A percentile compares a stretch with the other conserved stretches of the same genome.
phyloP scores from a whole-genome alignment of 1,140 invertebrate species.

The Cylas formicarius region DNA sequence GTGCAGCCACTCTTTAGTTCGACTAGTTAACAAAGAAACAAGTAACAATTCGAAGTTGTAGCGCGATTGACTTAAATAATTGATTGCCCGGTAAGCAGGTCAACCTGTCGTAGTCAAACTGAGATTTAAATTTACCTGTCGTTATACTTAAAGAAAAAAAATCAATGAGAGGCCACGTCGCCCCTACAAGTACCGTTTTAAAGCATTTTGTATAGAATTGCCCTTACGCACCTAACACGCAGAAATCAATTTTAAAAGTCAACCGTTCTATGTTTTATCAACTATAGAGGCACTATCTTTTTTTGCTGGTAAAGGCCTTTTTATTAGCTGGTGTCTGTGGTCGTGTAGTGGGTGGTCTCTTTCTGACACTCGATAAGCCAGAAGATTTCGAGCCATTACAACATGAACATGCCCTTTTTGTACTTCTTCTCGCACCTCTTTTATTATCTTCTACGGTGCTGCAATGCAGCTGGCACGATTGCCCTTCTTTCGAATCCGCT shows the following conservation, averaged over 20 bases:
- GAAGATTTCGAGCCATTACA: constrained; percentile 35
- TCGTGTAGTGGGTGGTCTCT: constrained; percentile 30
- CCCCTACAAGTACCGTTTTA: too few species aligned
- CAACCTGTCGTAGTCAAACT: too few species aligned
- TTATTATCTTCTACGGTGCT: constrained; percentile 31
- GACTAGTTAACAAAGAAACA: constrained; percentile 30
- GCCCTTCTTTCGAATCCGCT: not conserved
- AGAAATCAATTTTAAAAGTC: too few species aligned
- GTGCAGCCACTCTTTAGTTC: constrained; percentile 33
- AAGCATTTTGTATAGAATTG: too few species aligned
- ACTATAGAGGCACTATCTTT: constrained; percentile 38
- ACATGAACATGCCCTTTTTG: constrained; percentile 37
- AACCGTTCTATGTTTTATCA: too few species aligned
- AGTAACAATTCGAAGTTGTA: constrained; percentile 24
- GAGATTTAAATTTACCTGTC: too few species aligned
- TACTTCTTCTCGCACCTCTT: constrained; percentile 31
- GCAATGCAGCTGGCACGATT: constrained; percentile 29
- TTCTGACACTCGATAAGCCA: constrained; percentile 22
- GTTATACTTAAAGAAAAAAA: constrained; percentile 13
- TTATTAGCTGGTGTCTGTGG: constrained; percentile 34
- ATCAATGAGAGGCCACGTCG: constrained; percentile 1
- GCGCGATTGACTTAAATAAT: constrained; percentile 13
- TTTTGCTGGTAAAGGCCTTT: constrained; percentile 37
- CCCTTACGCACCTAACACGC: too few species aligned
- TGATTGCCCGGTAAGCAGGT: too few species aligned